These are phyloP conservation scores for Xenopus borealis DNA, from an alignment of 2,113 vertebrate species.

Conservation along the genomic window DNA sequence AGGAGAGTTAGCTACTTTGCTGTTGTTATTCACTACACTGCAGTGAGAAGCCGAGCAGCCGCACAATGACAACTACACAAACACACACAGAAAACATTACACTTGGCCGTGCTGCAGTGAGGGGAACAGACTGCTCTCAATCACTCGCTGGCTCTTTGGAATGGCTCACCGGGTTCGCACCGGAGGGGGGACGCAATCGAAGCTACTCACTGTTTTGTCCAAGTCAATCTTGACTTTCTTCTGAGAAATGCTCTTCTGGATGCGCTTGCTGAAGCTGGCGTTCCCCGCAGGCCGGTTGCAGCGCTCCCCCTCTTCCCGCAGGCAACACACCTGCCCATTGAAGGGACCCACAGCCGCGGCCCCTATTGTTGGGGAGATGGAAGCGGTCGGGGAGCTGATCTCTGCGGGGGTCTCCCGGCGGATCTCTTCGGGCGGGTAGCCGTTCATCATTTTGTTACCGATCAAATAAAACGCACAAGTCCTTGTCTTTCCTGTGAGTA, in stretches of 20 bases:
- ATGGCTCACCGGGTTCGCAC: neutral
- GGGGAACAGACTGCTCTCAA: neutral
- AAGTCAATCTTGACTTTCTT: constrained; percentile 81
- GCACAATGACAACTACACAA: constrained; percentile 3
- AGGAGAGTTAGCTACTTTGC: constrained; percentile 18
- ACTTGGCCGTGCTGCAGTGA: no score
- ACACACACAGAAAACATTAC: no score
- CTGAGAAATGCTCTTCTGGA: constrained; percentile 82
- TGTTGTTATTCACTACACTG: neutral
- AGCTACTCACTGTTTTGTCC: constrained; percentile 71
- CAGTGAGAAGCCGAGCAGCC: constrained; percentile 1
- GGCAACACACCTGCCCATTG: constrained; percentile 62
- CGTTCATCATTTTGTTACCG: constrained; percentile 60
- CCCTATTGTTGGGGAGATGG: constrained; percentile 44
- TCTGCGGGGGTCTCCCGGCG: constrained; percentile 61
- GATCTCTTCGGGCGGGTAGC: constrained; percentile 69
- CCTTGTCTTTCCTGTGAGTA: neutral
- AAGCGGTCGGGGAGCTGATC: constrained; percentile 49
- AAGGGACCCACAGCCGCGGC: constrained; percentile 49
- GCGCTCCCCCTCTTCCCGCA: constrained; percentile 70
- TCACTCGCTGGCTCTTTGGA: neutral
- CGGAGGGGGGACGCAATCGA: no score
- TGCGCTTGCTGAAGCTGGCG: constrained; percentile 78
- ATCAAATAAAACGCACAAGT: neutral
- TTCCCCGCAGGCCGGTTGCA: constrained; percentile 72